These are phyloP conservation scores for Calephelis nemesis DNA, from an alignment of 1,140 invertebrate genomes.

Conservation along the genomic window DNA sequence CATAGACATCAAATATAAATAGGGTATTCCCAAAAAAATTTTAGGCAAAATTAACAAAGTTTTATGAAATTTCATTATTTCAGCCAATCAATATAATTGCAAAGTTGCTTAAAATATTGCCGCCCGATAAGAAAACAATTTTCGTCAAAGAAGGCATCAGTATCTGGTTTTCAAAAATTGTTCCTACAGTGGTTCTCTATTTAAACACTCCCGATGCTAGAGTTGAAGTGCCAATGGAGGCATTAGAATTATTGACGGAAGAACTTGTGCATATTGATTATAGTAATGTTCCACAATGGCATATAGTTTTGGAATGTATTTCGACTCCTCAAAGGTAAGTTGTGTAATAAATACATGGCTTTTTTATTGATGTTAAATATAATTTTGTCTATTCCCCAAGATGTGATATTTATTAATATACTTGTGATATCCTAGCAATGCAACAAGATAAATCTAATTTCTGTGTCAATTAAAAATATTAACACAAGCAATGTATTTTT, in stretches of 20 bases:
- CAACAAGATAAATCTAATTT: no score
- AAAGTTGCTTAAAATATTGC: slow-evolving; percentile 49
- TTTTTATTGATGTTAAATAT: no score
- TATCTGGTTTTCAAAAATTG: slow-evolving; percentile 59
- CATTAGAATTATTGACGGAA: slow-evolving; percentile 54
- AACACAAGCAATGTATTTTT: no score
- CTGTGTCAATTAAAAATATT: no score
- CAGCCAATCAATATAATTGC: slow-evolving; percentile 45
- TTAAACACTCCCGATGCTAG: slow-evolving; percentile 26
- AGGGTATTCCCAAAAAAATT: no score
- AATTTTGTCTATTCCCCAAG: no score
- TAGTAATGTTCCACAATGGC: slow-evolving; percentile 51
- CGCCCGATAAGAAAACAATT: slow-evolving; percentile 43
- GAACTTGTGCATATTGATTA: slow-evolving; percentile 53
- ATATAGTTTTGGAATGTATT: slow-evolving; percentile 46
- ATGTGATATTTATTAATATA: no score
- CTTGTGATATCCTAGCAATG: no score
- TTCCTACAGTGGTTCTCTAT: slow-evolving; percentile 45
- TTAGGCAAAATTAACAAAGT: no score
- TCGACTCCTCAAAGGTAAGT: slow-evolving; percentile 56
- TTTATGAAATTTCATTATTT: slow-evolving; percentile 10
- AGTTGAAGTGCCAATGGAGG: slow-evolving; percentile 36
- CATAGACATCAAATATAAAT: no score
- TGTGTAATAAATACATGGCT: no score
- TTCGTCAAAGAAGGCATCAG: slow-evolving; percentile 55